phyloP scores from a whole-genome alignment of 2,797 vertebrate genomes.

The Geotrypetes seraphini region DNA sequence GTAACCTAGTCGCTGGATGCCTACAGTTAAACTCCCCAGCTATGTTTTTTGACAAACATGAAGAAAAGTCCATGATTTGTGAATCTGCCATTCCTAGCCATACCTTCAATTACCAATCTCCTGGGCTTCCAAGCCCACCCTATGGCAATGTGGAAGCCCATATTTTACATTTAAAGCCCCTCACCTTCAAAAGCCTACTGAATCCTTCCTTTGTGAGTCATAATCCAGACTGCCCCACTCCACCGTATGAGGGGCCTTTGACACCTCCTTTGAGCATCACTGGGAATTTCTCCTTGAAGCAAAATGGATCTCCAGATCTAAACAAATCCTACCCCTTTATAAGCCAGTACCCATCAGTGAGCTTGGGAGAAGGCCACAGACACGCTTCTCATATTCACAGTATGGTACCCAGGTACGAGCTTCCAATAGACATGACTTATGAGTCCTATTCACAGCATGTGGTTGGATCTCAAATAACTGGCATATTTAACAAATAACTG shows the following conservation, averaged over 20 bases:
- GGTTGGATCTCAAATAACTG: too few species aligned
- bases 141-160: constrained; percentile 87
- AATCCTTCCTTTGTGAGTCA: constrained; percentile 64
- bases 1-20: constrained; percentile 89
- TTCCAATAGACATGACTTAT: constrained; percentile 80
- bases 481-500: constrained; percentile 78
- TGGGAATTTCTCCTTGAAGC: constrained; percentile 87
- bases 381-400: constrained; percentile 66
- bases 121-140: constrained; percentile 87
- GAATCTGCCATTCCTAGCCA: constrained; percentile 56
- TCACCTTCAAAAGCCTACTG: constrained; percentile 61
- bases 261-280: constrained; percentile 90
- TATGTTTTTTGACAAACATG: constrained; percentile 67
- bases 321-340: constrained; percentile 71
- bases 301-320: constrained; percentile 78
- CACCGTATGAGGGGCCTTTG: constrained; percentile 83
- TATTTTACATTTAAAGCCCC: constrained; percentile 75
- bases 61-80: constrained; percentile 61
- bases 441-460: constrained; percentile 72
- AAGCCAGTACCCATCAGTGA: constrained; percentile 63
- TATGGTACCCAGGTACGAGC: constrained; percentile 62
- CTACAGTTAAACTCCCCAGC: constrained; percentile 75
- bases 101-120: constrained; percentile 77
- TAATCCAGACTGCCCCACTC: constrained; percentile 71
- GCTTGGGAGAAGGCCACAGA: constrained; percentile 60